Base-by-base conservation (phyloP, 2,113 vertebrate species). In the Mustela lutreola region DNA sequence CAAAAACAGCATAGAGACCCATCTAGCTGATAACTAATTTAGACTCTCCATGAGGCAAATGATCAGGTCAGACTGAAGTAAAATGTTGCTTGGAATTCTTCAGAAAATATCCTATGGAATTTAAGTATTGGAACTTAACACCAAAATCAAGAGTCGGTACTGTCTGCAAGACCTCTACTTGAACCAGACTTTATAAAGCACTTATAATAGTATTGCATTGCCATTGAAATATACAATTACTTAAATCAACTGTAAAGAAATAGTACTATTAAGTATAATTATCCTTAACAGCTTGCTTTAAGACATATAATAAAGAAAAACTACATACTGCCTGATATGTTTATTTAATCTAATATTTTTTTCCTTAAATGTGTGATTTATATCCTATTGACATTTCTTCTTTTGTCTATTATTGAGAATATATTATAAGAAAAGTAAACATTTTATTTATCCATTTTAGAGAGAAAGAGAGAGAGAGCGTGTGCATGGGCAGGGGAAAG, bases 161-260 rank as follows among this genome's bases (percentile, higher is more conserved):
- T 45, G 58, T 1, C 10, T 87, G 33, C 31, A 56, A 88, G 2
- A 50, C 33, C 50, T 97, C 73, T 92, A 28, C 15, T 82, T 93
- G 56, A 58, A 60, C 14, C 24, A 81, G 31, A 36, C 45, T 63
- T 36, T 91, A 31, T 53, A 94, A 91, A 53, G 8, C 19, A 42
- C 8, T 7, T 95, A 0, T 60, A 97, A 95, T 76, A 71, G 56
- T 67, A 93, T 53, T 31, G 21, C 62, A 19, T 5, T 86, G 3
- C 67, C n/a, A 91, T 85, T 97, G 71, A 87, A 80, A 70, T 97
- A 42, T 15, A 67, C 87, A 97, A 81, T 71, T 71, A 62, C 58
- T 97, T 80, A 15, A 93, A 93, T 86, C 62, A n/a, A 89, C 81
- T 85, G 62, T 11, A 94, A 83, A 65, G 48, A 39, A 97, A 75